These are phyloP conservation scores for Nothocercus julius DNA, from an alignment of 2,113 vertebrate genomes.

Conservation along the genomic window DNA sequence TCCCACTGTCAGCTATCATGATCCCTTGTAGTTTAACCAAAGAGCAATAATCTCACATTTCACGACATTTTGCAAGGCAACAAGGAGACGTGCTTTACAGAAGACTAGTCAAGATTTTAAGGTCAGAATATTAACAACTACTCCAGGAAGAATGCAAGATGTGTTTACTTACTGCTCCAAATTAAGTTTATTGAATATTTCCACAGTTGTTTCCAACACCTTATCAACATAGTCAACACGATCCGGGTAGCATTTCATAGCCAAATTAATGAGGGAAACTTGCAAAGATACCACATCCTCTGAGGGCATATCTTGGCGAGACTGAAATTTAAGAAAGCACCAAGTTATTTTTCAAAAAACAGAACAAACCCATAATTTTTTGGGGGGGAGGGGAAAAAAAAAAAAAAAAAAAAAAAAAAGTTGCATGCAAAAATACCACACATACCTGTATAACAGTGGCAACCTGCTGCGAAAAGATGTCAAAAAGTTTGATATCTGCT, in stretches of 20 bases:
- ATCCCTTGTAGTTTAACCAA: background rate
- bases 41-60: background rate
- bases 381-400: background rate
- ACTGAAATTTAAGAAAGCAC: constrained; percentile 77
- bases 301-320: constrained; percentile 98
- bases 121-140: background rate
- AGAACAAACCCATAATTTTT: too few relatives aligned
- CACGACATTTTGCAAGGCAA: background rate
- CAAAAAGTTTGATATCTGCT: constrained; percentile 96
- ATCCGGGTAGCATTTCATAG: constrained; percentile 98
- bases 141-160: background rate
- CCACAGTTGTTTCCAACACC: constrained; percentile 96
- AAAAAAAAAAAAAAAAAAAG: background rate
- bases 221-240: constrained; percentile 99
- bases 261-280: constrained; percentile 98
- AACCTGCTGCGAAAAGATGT: constrained; percentile 99
- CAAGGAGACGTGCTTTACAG: background rate
- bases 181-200: constrained; percentile 99
- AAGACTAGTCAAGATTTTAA: background rate
- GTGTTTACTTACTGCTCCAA: constrained; percentile 91
- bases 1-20: background rate
- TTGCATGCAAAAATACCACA: background rate
- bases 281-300: constrained; percentile 97
- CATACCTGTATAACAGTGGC: constrained; percentile 97
- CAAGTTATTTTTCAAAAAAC: background rate